Conservation (phyloP, 2,888 invertebrate genomes). For the Pegoplata infirma region DNA sequence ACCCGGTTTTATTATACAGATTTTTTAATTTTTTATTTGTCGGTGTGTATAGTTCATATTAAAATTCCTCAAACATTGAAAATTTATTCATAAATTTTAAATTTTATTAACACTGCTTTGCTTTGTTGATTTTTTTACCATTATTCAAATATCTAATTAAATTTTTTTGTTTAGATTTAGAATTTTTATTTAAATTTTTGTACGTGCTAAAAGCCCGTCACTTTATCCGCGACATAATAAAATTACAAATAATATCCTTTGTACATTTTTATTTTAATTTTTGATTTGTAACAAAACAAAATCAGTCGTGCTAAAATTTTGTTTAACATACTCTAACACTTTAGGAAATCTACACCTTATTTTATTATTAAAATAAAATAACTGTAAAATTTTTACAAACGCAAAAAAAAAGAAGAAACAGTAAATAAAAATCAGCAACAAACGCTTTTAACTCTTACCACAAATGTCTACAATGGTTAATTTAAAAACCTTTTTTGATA, state of each 20-base stretch:
- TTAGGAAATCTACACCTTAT: constrained; percentile 7
- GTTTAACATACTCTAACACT: constrained; percentile 35
- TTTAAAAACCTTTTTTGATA: constrained; percentile 45
- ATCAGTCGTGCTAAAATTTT: constrained; percentile 40
- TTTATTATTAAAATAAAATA: constrained; percentile 23
- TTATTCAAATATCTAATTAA: neutral
- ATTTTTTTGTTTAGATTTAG: neutral
- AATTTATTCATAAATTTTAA: no score
- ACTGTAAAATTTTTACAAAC: neutral
- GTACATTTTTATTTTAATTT: constrained; percentile 36
- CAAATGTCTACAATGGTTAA: constrained; percentile 36
- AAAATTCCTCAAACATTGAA: no score
- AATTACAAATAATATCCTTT: neutral
- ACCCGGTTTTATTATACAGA: no score
- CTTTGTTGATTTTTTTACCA: no score
- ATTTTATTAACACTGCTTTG: no score
- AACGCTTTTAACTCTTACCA: constrained; percentile 32
- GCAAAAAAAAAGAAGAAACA: neutral
- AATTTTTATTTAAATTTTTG: neutral
- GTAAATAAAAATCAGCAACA: constrained; percentile 2
- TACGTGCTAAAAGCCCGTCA: neutral
- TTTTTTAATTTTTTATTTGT: no score
- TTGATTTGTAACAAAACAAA: constrained; percentile 47
- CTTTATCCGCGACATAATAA: neutral
- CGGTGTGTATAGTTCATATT: no score